Conservation (phyloP, 2,888 invertebrate species). For the Archips xylosteana region DNA sequence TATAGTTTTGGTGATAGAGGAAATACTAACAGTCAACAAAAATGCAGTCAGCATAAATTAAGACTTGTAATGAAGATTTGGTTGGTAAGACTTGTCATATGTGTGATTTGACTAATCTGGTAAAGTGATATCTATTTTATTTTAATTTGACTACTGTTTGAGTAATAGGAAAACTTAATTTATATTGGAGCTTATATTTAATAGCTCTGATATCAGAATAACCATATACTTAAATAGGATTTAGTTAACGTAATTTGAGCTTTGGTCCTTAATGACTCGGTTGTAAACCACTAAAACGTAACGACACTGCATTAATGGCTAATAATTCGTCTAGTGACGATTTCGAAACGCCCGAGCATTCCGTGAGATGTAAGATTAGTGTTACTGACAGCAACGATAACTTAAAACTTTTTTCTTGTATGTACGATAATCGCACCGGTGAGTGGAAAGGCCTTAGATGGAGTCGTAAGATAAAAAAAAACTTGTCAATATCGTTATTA, state of each 20-base stretch:
- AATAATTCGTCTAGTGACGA: slow-evolving; percentile 75
- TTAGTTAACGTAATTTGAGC: slow-evolving; percentile 64
- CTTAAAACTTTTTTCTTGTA: slow-evolving; percentile 74
- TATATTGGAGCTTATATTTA: slow-evolving; percentile 14
- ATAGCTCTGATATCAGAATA: slow-evolving; percentile 40
- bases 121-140: not conserved
- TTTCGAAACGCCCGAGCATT: slow-evolving; percentile 74
- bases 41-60: no score
- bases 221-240: slow-evolving; percentile 41
- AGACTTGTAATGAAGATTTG: not conserved
- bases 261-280: slow-evolving; percentile 66
- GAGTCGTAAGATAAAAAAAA: slow-evolving; percentile 70
- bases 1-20: no score
- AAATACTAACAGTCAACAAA: no score
- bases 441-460: slow-evolving; percentile 64
- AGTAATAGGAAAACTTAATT: slow-evolving; percentile 1
- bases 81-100: not conserved
- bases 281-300: slow-evolving; percentile 71
- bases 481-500: slow-evolving; percentile 78
- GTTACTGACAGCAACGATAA: slow-evolving; percentile 71
- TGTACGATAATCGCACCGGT: slow-evolving; percentile 66
- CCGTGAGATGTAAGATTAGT: slow-evolving; percentile 74
- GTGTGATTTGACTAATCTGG: not conserved
- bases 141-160: slow-evolving; percentile 1
- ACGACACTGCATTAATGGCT: slow-evolving; percentile 72